Base-by-base conservation (phyloP, 2,113 vertebrate species). In the Tamias sibiricus region DNA sequence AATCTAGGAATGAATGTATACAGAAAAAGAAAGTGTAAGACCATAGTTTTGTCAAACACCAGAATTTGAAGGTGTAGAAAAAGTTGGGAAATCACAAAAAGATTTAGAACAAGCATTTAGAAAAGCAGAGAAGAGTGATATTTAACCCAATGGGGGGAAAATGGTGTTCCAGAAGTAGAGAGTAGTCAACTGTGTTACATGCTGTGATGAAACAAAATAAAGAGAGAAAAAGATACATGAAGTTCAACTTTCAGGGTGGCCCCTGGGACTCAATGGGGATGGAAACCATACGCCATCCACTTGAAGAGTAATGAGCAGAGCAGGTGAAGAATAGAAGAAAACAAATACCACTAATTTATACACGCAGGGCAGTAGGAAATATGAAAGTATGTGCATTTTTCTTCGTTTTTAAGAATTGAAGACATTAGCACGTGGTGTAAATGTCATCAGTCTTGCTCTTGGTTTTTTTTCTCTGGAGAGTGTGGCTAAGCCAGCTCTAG, bases 41-140 rank as follows among this genome's bases (percentile, higher is more conserved):
- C 3, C 8, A 62, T 42, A 24, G 1, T 69, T 82, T 90, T 74
- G 24, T 6, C 44, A 82, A 95, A 49, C 28, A 83, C 26, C 37
- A 40, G 64, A 85, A 59, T 59, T 40, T 57, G 54, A 86, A 6
- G 28, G 4, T 80, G 37, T n/a, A 83, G 13, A 52, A 79, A 96
- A 79, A 42, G 22, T 68, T 40, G 32, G 86, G 4, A 47, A 30
- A 87, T 77, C 2, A 66, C 24, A 57, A 30, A 52, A 44, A 35
- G 10, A 79, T 28, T 93, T 87, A 69, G 17, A 92, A 68, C 62
- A 47, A 68, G 13, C 47, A 30, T n/a, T 57, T 91, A 87, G 28
- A 93, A 95, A 95, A 75, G 14, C 79, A 91, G 52, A 95, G 68
- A 91, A 72, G 30, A 42, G 0, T 68, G n/a, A 64, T 32, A 90